Evolutionary conservation across 1,140 invertebrate species (phyloP).

Genomic region (Rhizoglyphus robini): DNA sequence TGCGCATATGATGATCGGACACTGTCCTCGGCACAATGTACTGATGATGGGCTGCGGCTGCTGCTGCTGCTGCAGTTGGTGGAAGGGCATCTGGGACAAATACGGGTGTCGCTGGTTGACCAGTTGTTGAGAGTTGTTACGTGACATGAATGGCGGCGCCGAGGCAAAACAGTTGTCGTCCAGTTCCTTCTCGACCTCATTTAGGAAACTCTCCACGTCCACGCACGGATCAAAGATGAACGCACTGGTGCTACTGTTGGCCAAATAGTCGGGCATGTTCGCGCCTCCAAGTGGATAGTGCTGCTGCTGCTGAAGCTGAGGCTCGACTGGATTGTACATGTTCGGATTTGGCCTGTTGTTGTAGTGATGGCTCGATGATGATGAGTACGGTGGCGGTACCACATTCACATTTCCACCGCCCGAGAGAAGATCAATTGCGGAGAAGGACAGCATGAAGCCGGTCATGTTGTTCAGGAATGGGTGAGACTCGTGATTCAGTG

Average conservation of each 20-base stretch:
- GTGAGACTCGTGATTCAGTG: too few relatives aligned
- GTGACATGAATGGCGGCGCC: not conserved
- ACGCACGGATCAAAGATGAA: conserved; percentile 11
- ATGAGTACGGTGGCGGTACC: not conserved
- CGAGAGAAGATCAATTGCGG: not conserved
- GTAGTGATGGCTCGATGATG: not conserved
- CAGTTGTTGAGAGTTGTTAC: not conserved
- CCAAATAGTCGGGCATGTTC: not conserved
- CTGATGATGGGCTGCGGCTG: not conserved
- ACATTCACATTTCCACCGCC: too few relatives aligned
- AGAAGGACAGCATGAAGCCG: not conserved
- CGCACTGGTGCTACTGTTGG: not conserved
- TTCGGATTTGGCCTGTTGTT: not conserved
- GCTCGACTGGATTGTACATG: not conserved
- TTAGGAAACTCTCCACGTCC: conserved; percentile 5
- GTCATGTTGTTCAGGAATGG: not conserved
- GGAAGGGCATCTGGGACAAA: too few relatives aligned
- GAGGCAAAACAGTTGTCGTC: conserved; percentile 12
- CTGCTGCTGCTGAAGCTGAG: not conserved
- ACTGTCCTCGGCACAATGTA: too few relatives aligned
- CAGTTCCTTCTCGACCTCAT: conserved; percentile 5
- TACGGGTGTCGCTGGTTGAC: not conserved
- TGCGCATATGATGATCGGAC: too few relatives aligned
- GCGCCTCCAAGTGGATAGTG: not conserved
- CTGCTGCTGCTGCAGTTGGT: not conserved